Percentiles rank a stretch among this genome's conserved stretches.
These are phyloP conservation scores for Channallabes apus DNA, from an alignment of 2,797 vertebrate species.

Conservation along the genomic window DNA sequence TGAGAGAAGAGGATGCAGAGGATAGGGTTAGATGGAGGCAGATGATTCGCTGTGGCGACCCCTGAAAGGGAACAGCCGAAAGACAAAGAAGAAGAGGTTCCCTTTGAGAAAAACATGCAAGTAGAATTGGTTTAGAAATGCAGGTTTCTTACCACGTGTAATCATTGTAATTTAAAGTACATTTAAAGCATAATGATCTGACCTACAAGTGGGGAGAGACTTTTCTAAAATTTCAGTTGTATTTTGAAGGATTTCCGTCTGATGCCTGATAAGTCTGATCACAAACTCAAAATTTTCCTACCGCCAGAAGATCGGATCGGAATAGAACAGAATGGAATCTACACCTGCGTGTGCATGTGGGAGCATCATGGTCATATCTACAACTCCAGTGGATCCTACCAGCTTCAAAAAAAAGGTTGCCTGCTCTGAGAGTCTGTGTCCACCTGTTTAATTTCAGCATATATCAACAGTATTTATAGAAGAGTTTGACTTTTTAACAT, in stretches of 20 bases:
- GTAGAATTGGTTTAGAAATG: neutral
- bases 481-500: neutral
- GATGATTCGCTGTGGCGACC: too few relatives aligned
- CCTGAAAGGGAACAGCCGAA: too few relatives aligned
- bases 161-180: too few relatives aligned
- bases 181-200: too few relatives aligned
- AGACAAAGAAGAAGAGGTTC: too few relatives aligned
- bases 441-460: neutral
- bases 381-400: constrained; percentile 27
- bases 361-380: constrained; percentile 33
- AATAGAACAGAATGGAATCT: constrained; percentile 16
- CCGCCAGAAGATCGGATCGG: constrained; percentile 3
- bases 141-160: neutral
- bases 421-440: neutral
- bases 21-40: too few relatives aligned
- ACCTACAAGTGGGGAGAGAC: neutral
- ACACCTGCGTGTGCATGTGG: constrained; percentile 50
- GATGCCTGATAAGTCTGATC: neutral
- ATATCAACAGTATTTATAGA: neutral
- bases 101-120: neutral
- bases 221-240: neutral
- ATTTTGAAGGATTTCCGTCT: constrained; percentile 44
- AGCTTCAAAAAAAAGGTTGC: neutral
- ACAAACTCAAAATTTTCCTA: neutral
- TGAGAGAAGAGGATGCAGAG: too few relatives aligned